These are phyloP conservation scores for Mactra quadrangularis DNA, from an alignment of 1,140 invertebrate genomes.

Conservation along the genomic window DNA sequence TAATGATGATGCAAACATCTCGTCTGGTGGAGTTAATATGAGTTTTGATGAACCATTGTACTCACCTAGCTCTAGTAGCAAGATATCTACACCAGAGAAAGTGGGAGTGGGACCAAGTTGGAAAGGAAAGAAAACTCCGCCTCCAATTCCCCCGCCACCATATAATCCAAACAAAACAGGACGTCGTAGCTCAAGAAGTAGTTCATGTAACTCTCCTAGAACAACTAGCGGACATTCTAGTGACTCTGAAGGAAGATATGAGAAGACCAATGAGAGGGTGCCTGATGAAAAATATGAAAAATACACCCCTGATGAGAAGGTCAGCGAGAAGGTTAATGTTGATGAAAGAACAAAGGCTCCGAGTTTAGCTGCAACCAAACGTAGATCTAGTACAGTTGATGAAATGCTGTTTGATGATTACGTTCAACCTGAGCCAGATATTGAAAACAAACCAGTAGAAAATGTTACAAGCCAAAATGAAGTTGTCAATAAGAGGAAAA, in stretches of 20 bases:
- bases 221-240: constrained; percentile 54
- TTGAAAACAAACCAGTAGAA: constrained; percentile 52
- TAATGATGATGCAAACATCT: constrained; percentile 65
- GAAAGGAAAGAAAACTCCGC: constrained; percentile 47
- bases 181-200: constrained; percentile 40
- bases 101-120: constrained; percentile 4
- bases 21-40: constrained; percentile 72
- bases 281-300: constrained; percentile 46
- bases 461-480: background rate
- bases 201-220: constrained; percentile 31
- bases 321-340: background rate
- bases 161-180: constrained; percentile 55
- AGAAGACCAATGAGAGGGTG: constrained; percentile 32
- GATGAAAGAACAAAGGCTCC: constrained; percentile 67
- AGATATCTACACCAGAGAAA: constrained; percentile 17
- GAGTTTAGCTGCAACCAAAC: constrained; percentile 70
- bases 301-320: constrained; percentile 18
- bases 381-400: constrained; percentile 80
- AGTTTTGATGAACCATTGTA: constrained; percentile 81
- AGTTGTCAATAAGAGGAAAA: constrained; percentile 62
- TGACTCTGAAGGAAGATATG: constrained; percentile 53
- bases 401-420: constrained; percentile 82
- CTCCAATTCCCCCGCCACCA: constrained; percentile 52
- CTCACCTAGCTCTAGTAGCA: constrained; percentile 58
- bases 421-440: constrained; percentile 67